Evolutionary conservation across 2,113 vertebrate species (phyloP), one percentile per base, ranked within the genome.

Genomic region (Myotis davidii): DNA sequence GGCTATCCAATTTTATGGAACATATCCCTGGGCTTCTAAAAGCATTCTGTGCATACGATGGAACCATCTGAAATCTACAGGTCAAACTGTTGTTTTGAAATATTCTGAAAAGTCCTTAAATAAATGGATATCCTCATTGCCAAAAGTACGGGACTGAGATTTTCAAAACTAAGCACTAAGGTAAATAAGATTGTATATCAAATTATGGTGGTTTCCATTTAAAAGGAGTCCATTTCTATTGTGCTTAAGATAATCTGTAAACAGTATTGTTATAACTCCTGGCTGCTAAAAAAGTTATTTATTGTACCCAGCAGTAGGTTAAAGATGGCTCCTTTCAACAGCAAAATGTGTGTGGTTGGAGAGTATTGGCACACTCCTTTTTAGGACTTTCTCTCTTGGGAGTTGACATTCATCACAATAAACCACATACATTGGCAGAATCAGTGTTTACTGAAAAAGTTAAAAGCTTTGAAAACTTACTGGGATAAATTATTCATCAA

Each of bases 1-100:
- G 82, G 48, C 34, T 69, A n/a, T 74, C 34, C 76, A 87, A 69
- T 84, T 86, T 85, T 74, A 84, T 72, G 34, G 56, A 87, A 84
- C 76, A 90, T 52, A 78, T 48, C 17, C 56, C 29, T 69, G 11
- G 6, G 6, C 5, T 72, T 70, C n/a, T 79, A 39, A 94, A 88
- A 69, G 27, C 54, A 64, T n/a, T 52, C 29, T 32, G 77, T 27
- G 37, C 9, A 59, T 52, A 39, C 11, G 16, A 91, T 0, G 45
- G 65, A 94, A 32, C 2, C 61, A 79, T 23, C 50, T 83, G 59
- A 95, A 69, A 88, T 78, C 27, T 61, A 9, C 8, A 59, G 45
- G 50, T 76, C 45, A 76, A 82, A 88, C 0, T 21, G 37, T 50
- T 61, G 25, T 32, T 69, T 39, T 77, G 29, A 94, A 87, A 50